Evolutionary conservation across 1,140 invertebrate genomes (phyloP), one percentile per base, ranked within the genome.

Genomic region (Platorchestia sp.): DNA sequence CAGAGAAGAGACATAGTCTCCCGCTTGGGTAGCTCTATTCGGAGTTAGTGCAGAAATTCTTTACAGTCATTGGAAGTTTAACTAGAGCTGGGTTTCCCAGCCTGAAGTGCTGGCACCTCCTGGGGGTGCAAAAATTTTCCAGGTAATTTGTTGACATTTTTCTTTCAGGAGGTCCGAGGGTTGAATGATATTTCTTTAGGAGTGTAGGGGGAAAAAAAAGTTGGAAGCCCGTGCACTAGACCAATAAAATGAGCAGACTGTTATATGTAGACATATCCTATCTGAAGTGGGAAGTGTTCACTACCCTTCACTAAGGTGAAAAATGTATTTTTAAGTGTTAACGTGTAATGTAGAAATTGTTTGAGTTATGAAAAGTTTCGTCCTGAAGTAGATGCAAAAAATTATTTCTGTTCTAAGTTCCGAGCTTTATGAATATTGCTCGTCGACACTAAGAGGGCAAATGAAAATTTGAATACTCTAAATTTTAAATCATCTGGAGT

Each of bases 1-100:
- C 91, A 93, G 14, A 93, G 45, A 45, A 93, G 91, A 93, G 91
- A 93, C 91, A 93, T 93, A 93, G 91, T 93, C 91, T 93, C 45
- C 91, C 91, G 40, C 91, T 93, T 93, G 45, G 91, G 45, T 45
- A 44, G 91, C 44, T 45, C 44, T 93, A 44, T 36, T 19, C 43
- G 44, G 45, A 45, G 45, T 93, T 93, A 45, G 3, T 45, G 6
- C 14, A 93, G 44, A 93, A 93, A 44, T 47, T n/a, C n/a, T n/a
- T n/a, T n/a, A n/a, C n/a, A n/a, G n/a, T n/a, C n/a, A n/a, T n/a
- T n/a, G n/a, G n/a, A n/a, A n/a, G n/a, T n/a, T n/a, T n/a, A n/a
- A n/a, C n/a, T n/a, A n/a, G n/a, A n/a, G n/a, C n/a, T n/a, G n/a
- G n/a, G n/a, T n/a, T n/a, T n/a, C n/a, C n/a, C n/a, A n/a, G n/a